Percentiles rank a stretch among this genome's conserved stretches.
Conservation (phyloP, 2,888 invertebrate species). For the Fragum whitleyi region DNA sequence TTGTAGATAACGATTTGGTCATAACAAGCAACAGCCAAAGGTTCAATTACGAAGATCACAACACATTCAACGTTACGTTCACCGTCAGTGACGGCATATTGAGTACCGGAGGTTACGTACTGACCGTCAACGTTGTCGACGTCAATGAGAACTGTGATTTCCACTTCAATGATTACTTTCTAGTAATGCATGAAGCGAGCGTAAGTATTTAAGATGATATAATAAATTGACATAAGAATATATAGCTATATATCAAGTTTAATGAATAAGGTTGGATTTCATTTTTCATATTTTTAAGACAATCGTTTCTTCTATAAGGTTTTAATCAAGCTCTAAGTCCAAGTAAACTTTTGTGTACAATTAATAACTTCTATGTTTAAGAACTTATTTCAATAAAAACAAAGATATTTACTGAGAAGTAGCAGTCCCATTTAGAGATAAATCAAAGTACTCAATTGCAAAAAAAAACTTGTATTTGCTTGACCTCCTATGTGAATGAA, state of each 20-base stretch:
- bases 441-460: too few species aligned
- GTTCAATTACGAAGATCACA: slow-evolving; percentile 60
- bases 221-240: not conserved
- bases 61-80: slow-evolving; percentile 50
- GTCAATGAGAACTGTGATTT: slow-evolving; percentile 67
- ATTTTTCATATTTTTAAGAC: too few species aligned
- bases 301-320: too few species aligned
- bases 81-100: slow-evolving; percentile 53
- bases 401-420: too few species aligned
- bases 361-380: too few species aligned
- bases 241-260: not conserved
- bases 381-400: too few species aligned
- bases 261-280: not conserved
- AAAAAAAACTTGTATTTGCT: too few species aligned
- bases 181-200: slow-evolving; percentile 56
- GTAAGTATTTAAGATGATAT: slow-evolving; percentile 62
- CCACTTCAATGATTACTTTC: slow-evolving; percentile 42
- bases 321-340: too few species aligned
- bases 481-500: too few species aligned
- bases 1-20: not conserved
- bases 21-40: not conserved
- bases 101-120: slow-evolving; percentile 46
- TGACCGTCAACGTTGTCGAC: slow-evolving; percentile 60
- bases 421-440: too few species aligned
- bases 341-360: too few species aligned